Evolutionary conservation across 2,888 invertebrate genomes (phyloP).

Genomic region (Nebria brevicollis): DNA sequence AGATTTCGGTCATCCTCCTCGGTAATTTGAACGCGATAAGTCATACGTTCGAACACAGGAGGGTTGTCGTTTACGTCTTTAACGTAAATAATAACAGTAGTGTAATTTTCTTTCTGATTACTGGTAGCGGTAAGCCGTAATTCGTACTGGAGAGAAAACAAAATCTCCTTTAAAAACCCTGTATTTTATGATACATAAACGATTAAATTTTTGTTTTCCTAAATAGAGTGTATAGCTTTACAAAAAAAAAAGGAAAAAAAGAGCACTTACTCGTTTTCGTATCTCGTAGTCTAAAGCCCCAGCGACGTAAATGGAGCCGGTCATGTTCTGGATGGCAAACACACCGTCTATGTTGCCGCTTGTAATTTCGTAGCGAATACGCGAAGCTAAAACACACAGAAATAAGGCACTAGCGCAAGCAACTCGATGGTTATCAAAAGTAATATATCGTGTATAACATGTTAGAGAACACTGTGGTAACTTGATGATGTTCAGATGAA

Average conservation of each 20-base stretch:
- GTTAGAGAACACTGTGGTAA: neutral
- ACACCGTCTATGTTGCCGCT: constrained; percentile 99
- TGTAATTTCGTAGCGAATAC: constrained; percentile 99
- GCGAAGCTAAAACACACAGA: constrained; percentile 77
- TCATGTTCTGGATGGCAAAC: constrained; percentile 98
- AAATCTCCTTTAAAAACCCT: too few species aligned
- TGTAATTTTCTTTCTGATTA: constrained; percentile 97
- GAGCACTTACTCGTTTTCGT: constrained; percentile 86
- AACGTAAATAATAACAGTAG: constrained; percentile 95
- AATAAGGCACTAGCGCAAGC: constrained; percentile 3
- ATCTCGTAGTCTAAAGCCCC: constrained; percentile 97
- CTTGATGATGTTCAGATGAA: too few species aligned
- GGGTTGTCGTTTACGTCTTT: constrained; percentile 99
- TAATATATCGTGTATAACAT: neutral
- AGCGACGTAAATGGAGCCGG: constrained; percentile 97
- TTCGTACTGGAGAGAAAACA: constrained; percentile 76
- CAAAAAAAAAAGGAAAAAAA: too few species aligned
- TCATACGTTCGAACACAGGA: constrained; percentile 94
- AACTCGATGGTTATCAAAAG: neutral
- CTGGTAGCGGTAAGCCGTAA: constrained; percentile 93
- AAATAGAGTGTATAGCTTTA: too few species aligned
- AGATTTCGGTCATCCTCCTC: constrained; percentile 95
- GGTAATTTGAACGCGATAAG: constrained; percentile 94
- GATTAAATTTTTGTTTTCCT: too few species aligned
- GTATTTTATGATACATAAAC: too few species aligned